A percentile compares a stretch with the other conserved stretches of the same genome.
These are phyloP conservation scores for Lophotriccus pileatus DNA, from an alignment of 2,797 vertebrate species.

Conservation along the genomic window DNA sequence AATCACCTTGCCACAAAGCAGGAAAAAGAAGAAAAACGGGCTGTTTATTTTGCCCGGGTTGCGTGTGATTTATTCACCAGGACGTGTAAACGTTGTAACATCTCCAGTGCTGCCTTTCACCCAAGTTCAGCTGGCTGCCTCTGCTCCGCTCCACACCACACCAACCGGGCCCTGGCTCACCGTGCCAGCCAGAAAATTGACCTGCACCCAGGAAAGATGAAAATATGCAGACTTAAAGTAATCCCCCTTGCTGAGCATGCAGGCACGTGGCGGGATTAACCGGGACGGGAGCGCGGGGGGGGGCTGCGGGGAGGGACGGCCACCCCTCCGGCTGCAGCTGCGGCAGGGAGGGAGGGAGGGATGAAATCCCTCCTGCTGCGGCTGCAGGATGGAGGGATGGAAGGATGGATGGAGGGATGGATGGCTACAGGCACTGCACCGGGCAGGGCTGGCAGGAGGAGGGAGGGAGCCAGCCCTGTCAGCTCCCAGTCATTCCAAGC, in stretches of 20 bases:
- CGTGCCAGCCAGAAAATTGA: background rate
- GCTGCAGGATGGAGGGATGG: too few relatives aligned
- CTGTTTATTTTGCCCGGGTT: slow-evolving; percentile 19
- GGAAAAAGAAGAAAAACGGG: background rate
- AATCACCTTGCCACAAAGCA: slow-evolving; percentile 48
- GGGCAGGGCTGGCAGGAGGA: too few relatives aligned
- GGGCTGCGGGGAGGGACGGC: background rate
- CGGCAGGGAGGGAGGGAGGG: too few relatives aligned
- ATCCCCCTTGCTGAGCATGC: slow-evolving; percentile 51
- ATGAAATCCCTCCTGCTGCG: too few relatives aligned
- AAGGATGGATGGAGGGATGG: background rate
- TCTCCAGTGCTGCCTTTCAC: background rate
- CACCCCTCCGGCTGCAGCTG: background rate
- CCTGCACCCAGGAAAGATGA: slow-evolving; percentile 23
- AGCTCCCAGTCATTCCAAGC: background rate
- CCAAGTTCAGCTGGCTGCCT: background rate
- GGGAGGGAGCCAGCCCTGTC: too few relatives aligned
- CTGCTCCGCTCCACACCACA: background rate
- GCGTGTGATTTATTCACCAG: background rate
- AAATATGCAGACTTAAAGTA: slow-evolving; percentile 64
- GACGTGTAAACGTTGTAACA: background rate
- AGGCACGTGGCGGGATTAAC: slow-evolving; percentile 22
- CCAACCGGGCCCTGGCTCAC: background rate
- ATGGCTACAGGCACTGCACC: too few relatives aligned
- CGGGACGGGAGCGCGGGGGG: background rate